Evolutionary conservation across 1,140 invertebrate species (phyloP), one percentile per base, ranked within the genome.

Genomic region (Drosophila lacteicornis): DNA sequence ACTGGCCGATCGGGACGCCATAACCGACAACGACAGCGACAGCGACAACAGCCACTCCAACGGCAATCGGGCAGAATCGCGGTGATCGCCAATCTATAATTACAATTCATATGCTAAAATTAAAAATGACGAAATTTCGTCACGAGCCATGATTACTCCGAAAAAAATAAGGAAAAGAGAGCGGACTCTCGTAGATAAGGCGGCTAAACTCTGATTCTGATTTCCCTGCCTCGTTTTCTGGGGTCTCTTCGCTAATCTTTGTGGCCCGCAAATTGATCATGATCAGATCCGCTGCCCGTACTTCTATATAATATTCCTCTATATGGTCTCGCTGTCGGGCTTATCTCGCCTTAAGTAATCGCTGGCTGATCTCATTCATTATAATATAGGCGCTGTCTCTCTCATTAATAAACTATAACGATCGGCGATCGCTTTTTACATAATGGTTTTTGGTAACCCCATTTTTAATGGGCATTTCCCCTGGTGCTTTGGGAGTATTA

Each of bases 111-210:
- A 46, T 33, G 80, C 83, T 87, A 87, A 88, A 87, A 88, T 87
- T 87, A 88, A 88, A 80, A 80, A 87, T 87, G 84, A 87, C 84
- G 80, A 88, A 88, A 90, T 71, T 76, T 50, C 53, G 36, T 58
- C 43, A 42, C 46, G 38, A 67, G 22, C 38, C 19, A 40, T 8
- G 43, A 63, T 47, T 17, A 30, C 11, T 19, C 19, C 27, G 33
- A 40, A 36, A 76, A 27, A 25, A 42, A 59, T 59, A 38, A 30
- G 25, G 6, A 12, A 49, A 33, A 33, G 42, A 43, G 12, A 49
- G 38, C 15, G 57, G 68, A 61, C 57, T 53, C 69, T 62, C 19
- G 42, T 40, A 45, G 71, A 75, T 75, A 75, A 62, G 42, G 46
- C 36, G 13, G 27, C 13, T 2, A 38, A 71, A 73, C 69, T 70